Conservation (phyloP, 2,113 vertebrate species). For the Corydoras maculifer region DNA sequence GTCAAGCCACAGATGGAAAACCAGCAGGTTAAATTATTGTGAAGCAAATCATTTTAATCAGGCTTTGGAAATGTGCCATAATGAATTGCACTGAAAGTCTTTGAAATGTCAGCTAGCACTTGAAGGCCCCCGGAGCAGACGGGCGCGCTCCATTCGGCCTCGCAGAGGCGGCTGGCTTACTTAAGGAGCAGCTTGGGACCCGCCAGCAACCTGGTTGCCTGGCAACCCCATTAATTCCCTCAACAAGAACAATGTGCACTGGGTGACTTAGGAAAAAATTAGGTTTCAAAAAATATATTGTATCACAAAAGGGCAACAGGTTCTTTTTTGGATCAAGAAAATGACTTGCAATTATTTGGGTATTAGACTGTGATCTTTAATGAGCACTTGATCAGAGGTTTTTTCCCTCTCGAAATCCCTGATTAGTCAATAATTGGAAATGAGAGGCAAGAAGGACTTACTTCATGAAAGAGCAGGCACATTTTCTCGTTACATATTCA, state of each 20-base stretch:
- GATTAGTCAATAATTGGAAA: background rate
- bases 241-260: conserved; percentile 49
- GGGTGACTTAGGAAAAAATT: conserved; percentile 50
- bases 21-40: conserved; percentile 50
- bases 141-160: conserved; percentile 8
- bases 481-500: background rate
- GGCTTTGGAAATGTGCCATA: conserved; percentile 47
- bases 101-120: conserved; percentile 48
- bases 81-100: conserved; percentile 49
- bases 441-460: background rate
- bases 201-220: conserved; percentile 59
- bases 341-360: conserved; percentile 46
- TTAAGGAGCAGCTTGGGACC: conserved; percentile 42
- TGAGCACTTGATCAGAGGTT: background rate
- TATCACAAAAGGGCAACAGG: conserved; percentile 48
- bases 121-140: conserved; percentile 39
- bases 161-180: conserved; percentile 48
- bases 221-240: conserved; percentile 60
- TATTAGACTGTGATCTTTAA: conserved; percentile 18
- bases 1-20: conserved; percentile 38
- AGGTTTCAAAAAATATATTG: conserved; percentile 40
- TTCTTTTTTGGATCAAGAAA: conserved; percentile 43
- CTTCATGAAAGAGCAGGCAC: background rate
- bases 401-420: background rate
- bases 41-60: conserved; percentile 54